A percentile compares a stretch with the other conserved stretches of the same genome.
Evolutionary conservation across 2,797 vertebrate genomes (phyloP).

Genomic region (Manis pentadactyla): DNA sequence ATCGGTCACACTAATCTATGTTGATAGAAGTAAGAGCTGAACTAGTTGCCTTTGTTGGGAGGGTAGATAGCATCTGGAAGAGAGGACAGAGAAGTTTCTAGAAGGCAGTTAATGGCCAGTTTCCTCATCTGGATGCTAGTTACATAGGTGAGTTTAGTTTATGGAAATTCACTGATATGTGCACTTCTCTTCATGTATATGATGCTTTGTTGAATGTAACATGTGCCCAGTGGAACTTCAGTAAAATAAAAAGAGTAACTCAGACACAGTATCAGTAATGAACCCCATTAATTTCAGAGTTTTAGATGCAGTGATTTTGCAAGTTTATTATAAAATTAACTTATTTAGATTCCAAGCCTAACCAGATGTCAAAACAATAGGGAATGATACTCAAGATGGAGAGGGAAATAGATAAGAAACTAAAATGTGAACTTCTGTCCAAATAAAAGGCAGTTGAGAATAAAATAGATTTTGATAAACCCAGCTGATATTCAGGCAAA

Average conservation of each 20-base stretch:
- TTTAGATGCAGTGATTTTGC: neutral
- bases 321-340: neutral
- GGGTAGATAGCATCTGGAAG: rapidly evolving
- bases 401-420: neutral
- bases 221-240: neutral
- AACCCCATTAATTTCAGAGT: neutral
- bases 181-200: neutral
- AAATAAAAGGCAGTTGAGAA: neutral
- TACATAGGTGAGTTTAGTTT: neutral
- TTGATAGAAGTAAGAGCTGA: neutral
- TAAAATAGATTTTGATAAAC: neutral
- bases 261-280: neutral
- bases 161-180: neutral
- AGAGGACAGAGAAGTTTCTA: neutral
- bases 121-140: neutral
- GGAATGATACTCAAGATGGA: neutral
- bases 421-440: neutral
- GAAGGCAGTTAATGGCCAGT: neutral
- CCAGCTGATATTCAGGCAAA: neutral
- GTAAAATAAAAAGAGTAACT: neutral
- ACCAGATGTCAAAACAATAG: neutral
- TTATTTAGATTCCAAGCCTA: neutral
- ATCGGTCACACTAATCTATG: neutral
- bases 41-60: neutral
- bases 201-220: neutral